Evolutionary conservation across 2,888 invertebrate species (phyloP).

Genomic region (Lapara coniferarum): DNA sequence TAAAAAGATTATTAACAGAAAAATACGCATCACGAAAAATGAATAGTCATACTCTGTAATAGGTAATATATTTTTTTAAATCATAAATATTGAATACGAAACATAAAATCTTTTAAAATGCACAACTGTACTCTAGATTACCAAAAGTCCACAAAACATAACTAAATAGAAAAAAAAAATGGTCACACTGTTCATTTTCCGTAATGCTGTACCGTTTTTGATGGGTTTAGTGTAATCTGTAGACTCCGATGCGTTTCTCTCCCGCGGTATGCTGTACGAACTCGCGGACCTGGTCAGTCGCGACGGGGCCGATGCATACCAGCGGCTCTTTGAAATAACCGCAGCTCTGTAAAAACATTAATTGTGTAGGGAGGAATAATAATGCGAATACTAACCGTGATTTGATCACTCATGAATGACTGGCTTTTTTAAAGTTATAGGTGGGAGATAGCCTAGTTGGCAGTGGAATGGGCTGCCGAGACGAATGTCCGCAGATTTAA

Average conservation of each 20-base stretch:
- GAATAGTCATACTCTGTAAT: neutral
- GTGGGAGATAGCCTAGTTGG: too few relatives aligned
- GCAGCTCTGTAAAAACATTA: slow-evolving; percentile 85
- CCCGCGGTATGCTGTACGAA: slow-evolving; percentile 91
- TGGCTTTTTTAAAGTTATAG: too few relatives aligned
- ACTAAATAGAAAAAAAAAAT: neutral
- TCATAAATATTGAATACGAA: neutral
- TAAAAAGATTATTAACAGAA: slow-evolving; percentile 24
- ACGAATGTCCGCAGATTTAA: too few relatives aligned
- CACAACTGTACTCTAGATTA: neutral
- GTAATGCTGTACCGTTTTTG: slow-evolving; percentile 30
- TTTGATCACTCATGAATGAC: too few relatives aligned
- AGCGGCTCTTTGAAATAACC: slow-evolving; percentile 96
- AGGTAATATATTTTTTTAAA: neutral
- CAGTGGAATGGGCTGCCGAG: too few relatives aligned
- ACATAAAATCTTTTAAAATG: neutral
- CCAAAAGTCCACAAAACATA: neutral
- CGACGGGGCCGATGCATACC: slow-evolving; percentile 93
- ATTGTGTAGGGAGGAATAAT: slow-evolving; percentile 19
- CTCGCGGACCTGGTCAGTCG: slow-evolving; percentile 88
- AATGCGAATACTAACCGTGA: too few relatives aligned
- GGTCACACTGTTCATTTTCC: slow-evolving; percentile 33
- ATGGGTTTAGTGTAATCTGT: slow-evolving; percentile 73
- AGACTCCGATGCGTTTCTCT: slow-evolving; percentile 90
- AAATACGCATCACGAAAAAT: slow-evolving; percentile 10